Evolutionary conservation across 92 coral and sea anemone species (phyloP), one percentile per base, ranked within the genome.

Genomic region (Epizoanthus illoricatus): DNA sequence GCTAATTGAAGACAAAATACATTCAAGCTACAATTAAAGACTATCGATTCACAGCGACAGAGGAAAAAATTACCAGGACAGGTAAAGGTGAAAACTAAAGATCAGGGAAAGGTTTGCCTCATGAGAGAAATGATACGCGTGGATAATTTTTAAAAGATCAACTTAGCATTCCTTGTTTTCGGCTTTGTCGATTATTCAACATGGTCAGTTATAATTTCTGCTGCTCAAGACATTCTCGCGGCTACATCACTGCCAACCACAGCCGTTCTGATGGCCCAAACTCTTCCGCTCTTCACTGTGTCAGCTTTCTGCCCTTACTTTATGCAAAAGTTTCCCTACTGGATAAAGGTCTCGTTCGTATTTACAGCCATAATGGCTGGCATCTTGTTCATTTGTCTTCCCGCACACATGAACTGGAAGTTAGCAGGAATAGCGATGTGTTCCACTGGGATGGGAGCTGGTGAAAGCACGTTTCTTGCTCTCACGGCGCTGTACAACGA

Each of bases 401-500:
- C 36, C 36, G 36, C 36, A 28, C 36, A 28, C 36, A 0, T 28
- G 36, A 28, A 28, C 36, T 28, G 36, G 36, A 28, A 28, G 36
- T 28, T 28, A 28, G 36, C 36, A 2, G 36, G 36, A 28, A 20
- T 20, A 65, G 21, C 7, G 12, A 15, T 65, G 39, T 65, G 42
- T 8, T 15, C 15, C 15, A 65, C 39, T 65, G 70, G 70, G 8
- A 65, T 65, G 43, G 70, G 28, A 65, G 41, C 20, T 65, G 70
- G 70, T 65, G 70, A 65, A 65, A 65, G 43, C 70, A 59, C 64
- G 1, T 59, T 59, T 59, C 6, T 59, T 59, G n/a, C 64, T 59
- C 64, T 28, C 36, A 28, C 70, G 9, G 70, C 70, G 15, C 21
- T 65, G 70, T 65, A 65, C 70, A 65, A 15, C 10, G 70, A 65